phyloP scores from a whole-genome alignment of 2,888 invertebrate species.

The Caenorhabditis virilis region DNA sequence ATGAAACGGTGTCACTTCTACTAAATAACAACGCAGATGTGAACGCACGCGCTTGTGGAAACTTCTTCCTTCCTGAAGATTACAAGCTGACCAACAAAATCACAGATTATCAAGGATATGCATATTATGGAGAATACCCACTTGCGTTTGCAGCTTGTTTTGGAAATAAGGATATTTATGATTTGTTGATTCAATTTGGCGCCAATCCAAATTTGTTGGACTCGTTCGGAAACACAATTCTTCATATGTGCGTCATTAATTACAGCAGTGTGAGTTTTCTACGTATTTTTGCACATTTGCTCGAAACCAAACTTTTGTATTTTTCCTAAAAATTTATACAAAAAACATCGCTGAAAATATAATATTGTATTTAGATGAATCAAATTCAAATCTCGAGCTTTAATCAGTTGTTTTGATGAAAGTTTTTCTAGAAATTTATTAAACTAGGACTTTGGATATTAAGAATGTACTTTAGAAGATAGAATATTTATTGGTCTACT shows the following conservation, averaged over 20 bases:
- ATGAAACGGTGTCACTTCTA: conserved; percentile 88
- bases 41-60: conserved; percentile 87
- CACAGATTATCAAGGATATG: conserved; percentile 90
- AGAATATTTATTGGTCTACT: too few relatives aligned
- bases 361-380: too few relatives aligned
- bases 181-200: conserved; percentile 86
- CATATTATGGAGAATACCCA: conserved; percentile 95
- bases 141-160: conserved; percentile 96
- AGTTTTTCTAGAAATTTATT: too few relatives aligned
- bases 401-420: too few relatives aligned
- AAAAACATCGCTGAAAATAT: too few relatives aligned
- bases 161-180: conserved; percentile 94
- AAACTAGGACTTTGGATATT: too few relatives aligned
- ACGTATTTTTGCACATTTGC: background rate
- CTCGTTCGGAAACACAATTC: conserved; percentile 93
- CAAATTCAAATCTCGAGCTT: too few relatives aligned
- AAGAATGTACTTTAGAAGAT: too few relatives aligned
- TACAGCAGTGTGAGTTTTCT: conserved; percentile 85
- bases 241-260: conserved; percentile 99
- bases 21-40: conserved; percentile 83
- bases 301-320: background rate
- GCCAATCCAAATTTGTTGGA: conserved; percentile 94
- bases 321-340: too few relatives aligned
- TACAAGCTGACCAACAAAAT: conserved; percentile 81
- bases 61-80: conserved; percentile 93